These are phyloP conservation scores for Brenthis ino DNA, from an alignment of 2,888 invertebrate genomes.

Conservation along the genomic window DNA sequence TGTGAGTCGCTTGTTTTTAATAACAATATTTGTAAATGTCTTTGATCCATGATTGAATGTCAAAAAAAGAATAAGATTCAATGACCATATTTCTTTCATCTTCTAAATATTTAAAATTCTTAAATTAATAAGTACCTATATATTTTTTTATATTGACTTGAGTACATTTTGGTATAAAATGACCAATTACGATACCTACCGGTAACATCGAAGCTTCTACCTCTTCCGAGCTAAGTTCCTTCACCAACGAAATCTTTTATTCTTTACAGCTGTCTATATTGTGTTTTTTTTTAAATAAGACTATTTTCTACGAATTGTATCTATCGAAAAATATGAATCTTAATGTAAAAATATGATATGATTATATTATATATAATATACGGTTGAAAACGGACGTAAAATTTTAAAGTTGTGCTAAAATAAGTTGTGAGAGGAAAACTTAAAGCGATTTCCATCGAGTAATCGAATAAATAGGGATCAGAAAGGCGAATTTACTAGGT, in stretches of 20 bases:
- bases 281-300: slow-evolving; percentile 5
- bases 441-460: slow-evolving; percentile 21
- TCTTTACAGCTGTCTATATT: slow-evolving; percentile 19
- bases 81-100: too few relatives aligned
- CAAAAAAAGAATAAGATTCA: too few relatives aligned
- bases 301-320: slow-evolving; percentile 13
- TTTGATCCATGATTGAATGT: too few relatives aligned
- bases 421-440: slow-evolving; percentile 15
- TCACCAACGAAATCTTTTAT: slow-evolving; percentile 39
- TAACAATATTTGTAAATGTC: too few relatives aligned
- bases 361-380: slow-evolving; percentile 11
- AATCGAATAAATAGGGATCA: slow-evolving; percentile 44
- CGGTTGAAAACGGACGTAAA: slow-evolving; percentile 18
- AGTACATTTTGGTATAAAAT: slow-evolving; percentile 5
- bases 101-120: too few relatives aligned
- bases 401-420: slow-evolving; percentile 21
- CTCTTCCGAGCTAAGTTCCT: slow-evolving; percentile 46
- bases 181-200: not conserved
- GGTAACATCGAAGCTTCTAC: slow-evolving; percentile 48
- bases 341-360: slow-evolving; percentile 10
- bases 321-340: slow-evolving; percentile 8
- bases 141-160: not conserved
- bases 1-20: too few relatives aligned
- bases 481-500: slow-evolving; percentile 47
- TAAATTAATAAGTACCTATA: too few relatives aligned